Evolutionary conservation across 2,797 vertebrate species (phyloP).

Genomic region (Peromyscus aztecus): DNA sequence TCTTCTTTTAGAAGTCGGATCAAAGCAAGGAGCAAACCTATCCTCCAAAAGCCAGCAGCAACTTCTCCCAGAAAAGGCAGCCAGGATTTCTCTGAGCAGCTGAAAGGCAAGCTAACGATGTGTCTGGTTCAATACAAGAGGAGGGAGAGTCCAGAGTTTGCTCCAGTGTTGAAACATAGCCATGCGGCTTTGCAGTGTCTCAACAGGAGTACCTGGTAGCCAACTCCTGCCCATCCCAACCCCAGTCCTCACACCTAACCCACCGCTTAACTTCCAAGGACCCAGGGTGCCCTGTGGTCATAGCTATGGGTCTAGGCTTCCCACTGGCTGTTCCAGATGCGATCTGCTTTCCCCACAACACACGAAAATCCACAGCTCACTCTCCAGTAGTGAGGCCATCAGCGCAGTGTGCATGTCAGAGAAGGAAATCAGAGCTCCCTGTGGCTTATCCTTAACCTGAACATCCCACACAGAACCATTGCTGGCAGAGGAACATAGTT

Average conservation of each 20-base stretch:
- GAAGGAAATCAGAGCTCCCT: background rate
- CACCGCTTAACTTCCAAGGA: background rate
- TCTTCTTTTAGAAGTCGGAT: constrained; percentile 79
- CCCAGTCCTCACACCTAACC: background rate
- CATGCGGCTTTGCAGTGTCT: background rate
- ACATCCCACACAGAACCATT: background rate
- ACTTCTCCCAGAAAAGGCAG: constrained; percentile 51
- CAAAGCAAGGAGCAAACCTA: constrained; percentile 73
- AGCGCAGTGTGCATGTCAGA: background rate
- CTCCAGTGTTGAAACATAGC: background rate
- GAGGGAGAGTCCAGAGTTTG: background rate
- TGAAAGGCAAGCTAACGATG: constrained; percentile 11
- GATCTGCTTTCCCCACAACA: constrained; percentile 39
- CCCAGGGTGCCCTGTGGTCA: background rate
- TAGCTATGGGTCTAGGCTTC: background rate
- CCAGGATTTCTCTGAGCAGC: background rate
- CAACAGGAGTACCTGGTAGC: background rate
- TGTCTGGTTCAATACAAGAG: background rate
- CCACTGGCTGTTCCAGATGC: background rate
- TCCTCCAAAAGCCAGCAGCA: constrained; percentile 62
- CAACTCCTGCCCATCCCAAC: background rate
- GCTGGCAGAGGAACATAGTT: background rate
- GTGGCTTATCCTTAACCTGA: constrained; percentile 7
- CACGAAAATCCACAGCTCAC: constrained; percentile 25
- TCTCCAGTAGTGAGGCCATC: constrained; percentile 4